Evolutionary conservation across 2,888 invertebrate genomes (phyloP), one percentile per base, ranked within the genome.

Genomic region (Unio delphinus): DNA sequence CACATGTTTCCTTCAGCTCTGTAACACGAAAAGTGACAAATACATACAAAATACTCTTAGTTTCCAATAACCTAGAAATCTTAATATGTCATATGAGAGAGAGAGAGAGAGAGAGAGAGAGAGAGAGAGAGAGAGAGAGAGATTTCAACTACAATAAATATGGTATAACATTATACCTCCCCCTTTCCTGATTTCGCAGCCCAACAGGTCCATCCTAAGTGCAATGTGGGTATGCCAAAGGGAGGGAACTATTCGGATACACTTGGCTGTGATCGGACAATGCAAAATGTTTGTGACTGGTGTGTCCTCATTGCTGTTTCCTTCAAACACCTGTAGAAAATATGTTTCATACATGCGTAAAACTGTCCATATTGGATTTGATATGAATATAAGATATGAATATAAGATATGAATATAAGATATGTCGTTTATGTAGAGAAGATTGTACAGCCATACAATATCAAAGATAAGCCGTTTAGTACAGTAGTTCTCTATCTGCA

Each of bases 211-310:
- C n/a, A 81, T 58, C 34, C 82, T 72, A 74, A 82, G 70, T 3
- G 79, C 76, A 55, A 79, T 79, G 26, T 78, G 73, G 57, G 69
- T 68, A 58, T 82, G 73, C 78, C 78, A 81, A 30, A 72, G 64
- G 61, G 60, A 67, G 11, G 82, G 82, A 4, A 67, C 65, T n/a
- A 82, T 57, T 30, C 82, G 72, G 23, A 82, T 70, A 68, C 80
- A 82, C 63, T 76, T 78, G 18, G 80, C 80, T 62, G 76, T 76
- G 15, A 80, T 67, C 4, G 82, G 80, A 72, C 82, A 82, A 2
- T 65, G 65, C 11, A 82, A 69, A 17, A 67, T 61, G 60, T 80
- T 80, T 17, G 69, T 74, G 3, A 82, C 79, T 34, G 72, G 67
- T 15, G 74, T 76, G 18, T 77, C 70, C 61, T 78, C 73, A 62